Percentiles rank a stretch among this genome's conserved stretches.
Conservation (phyloP, 2,888 invertebrate genomes). For the Amphipyra berbera region DNA sequence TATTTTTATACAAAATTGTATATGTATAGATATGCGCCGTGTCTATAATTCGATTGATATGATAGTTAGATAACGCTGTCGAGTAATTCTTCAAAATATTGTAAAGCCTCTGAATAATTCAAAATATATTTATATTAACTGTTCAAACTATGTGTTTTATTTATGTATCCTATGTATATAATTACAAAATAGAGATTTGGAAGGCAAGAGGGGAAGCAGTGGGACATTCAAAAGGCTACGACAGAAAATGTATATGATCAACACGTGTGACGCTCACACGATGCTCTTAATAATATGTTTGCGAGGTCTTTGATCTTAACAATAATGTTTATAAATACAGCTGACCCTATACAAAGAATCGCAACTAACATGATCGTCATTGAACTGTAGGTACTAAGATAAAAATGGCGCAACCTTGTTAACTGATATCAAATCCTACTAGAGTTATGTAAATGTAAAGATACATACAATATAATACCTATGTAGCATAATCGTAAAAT, state of each 20-base stretch:
- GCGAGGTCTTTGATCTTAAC: background rate
- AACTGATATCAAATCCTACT: slow-evolving; percentile 17
- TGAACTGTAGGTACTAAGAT: slow-evolving; percentile 16
- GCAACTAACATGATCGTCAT: slow-evolving; percentile 7
- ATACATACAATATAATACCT: background rate
- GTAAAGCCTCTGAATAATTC: slow-evolving; percentile 90
- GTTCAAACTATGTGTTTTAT: slow-evolving; percentile 86
- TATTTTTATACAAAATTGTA: slow-evolving; percentile 71
- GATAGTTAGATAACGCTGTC: slow-evolving; percentile 71
- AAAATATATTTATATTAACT: slow-evolving; percentile 90
- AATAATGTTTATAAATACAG: slow-evolving; percentile 16
- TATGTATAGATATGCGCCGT: slow-evolving; percentile 67
- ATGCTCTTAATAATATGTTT: background rate
- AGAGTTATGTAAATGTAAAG: background rate
- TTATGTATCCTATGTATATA: slow-evolving; percentile 55
- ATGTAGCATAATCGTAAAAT: no score
- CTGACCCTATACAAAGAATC: slow-evolving; percentile 9
- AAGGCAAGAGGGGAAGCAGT: no score
- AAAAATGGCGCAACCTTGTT: slow-evolving; percentile 37
- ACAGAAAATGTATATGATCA: no score
- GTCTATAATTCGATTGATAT: slow-evolving; percentile 70
- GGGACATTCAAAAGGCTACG: no score
- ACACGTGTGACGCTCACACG: background rate
- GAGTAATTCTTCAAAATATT: slow-evolving; percentile 88
- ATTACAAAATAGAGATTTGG: no score